Conservation (phyloP, 53 echinoderm and acorn worm genomes). For the Echinarachnius parma region DNA sequence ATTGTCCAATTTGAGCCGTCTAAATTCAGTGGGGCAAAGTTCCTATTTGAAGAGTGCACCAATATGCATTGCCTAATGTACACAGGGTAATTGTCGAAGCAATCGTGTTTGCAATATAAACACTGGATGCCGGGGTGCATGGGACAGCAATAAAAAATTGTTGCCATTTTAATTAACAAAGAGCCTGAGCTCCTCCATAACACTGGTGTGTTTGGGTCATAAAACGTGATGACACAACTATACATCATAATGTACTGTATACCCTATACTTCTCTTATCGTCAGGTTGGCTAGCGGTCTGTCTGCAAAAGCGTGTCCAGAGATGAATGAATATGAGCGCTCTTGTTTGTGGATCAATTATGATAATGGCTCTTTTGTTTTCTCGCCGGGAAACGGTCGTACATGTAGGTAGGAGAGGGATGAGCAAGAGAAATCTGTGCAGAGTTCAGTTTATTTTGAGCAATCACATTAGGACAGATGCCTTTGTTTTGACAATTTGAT, state of each 20-base stretch:
- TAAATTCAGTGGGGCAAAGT: too few relatives aligned
- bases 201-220: slow-evolving; percentile 8
- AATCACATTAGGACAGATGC: too few relatives aligned
- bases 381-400: too few relatives aligned
- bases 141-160: slow-evolving; percentile 22
- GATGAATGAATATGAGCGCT: slow-evolving; percentile 35
- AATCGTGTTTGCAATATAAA: slow-evolving; percentile 35
- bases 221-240: slow-evolving; percentile 22
- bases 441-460: too few relatives aligned
- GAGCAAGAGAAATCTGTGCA: too few relatives aligned
- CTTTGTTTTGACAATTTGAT: too few relatives aligned
- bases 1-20: too few relatives aligned
- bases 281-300: background rate
- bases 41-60: slow-evolving; percentile 16
- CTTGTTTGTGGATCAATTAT: slow-evolving; percentile 48
- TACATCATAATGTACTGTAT: slow-evolving; percentile 4
- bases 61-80: slow-evolving; percentile 24
- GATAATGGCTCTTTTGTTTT: slow-evolving; percentile 50
- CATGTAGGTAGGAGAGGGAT: too few relatives aligned
- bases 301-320: slow-evolving; percentile 1
- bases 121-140: slow-evolving; percentile 2
- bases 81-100: slow-evolving; percentile 25
- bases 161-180: slow-evolving; percentile 44
- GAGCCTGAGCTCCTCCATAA: slow-evolving; percentile 23
- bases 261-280: background rate